phyloP scores from a whole-genome alignment of 1,140 invertebrate genomes.

The Heliconius himera region DNA sequence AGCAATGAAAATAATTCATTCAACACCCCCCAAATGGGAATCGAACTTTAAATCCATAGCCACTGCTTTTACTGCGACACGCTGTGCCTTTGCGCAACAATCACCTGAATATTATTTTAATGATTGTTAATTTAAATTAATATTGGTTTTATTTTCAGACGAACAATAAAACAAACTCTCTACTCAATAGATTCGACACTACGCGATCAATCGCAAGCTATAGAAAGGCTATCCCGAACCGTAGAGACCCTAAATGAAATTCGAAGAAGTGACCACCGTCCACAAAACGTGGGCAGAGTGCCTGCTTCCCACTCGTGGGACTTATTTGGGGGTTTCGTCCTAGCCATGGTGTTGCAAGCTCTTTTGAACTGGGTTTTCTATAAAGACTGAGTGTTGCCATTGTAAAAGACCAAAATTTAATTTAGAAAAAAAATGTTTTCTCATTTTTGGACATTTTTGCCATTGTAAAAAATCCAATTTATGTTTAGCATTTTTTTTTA shows the following conservation, averaged over 20 bases:
- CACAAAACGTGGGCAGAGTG: slow-evolving; percentile 45
- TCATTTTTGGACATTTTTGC: slow-evolving; percentile 35
- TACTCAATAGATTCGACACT: slow-evolving; percentile 62
- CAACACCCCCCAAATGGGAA: too few species aligned
- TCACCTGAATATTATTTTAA: too few species aligned
- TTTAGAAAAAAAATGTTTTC: neutral
- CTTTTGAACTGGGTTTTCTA: slow-evolving; percentile 69
- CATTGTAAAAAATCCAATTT: neutral
- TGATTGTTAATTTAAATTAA: neutral
- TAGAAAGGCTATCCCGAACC: slow-evolving; percentile 58
- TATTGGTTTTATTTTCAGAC: slow-evolving; percentile 49
- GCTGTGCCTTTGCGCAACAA: too few species aligned
- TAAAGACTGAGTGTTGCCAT: slow-evolving; percentile 59
- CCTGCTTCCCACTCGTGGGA: slow-evolving; percentile 62
- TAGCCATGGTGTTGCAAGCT: slow-evolving; percentile 67
- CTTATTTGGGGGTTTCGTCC: slow-evolving; percentile 63
- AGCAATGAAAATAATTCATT: too few species aligned
- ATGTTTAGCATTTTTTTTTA: neutral
- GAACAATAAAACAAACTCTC: slow-evolving; percentile 65
- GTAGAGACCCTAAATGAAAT: slow-evolving; percentile 53
- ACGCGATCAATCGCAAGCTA: slow-evolving; percentile 58
- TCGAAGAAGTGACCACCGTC: slow-evolving; percentile 46
- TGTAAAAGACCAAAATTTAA: slow-evolving; percentile 47
- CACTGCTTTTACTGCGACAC: too few species aligned
- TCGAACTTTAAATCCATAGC: too few species aligned